phyloP scores from a whole-genome alignment of 2,888 invertebrate genomes.

The Pheosia gnoma region DNA sequence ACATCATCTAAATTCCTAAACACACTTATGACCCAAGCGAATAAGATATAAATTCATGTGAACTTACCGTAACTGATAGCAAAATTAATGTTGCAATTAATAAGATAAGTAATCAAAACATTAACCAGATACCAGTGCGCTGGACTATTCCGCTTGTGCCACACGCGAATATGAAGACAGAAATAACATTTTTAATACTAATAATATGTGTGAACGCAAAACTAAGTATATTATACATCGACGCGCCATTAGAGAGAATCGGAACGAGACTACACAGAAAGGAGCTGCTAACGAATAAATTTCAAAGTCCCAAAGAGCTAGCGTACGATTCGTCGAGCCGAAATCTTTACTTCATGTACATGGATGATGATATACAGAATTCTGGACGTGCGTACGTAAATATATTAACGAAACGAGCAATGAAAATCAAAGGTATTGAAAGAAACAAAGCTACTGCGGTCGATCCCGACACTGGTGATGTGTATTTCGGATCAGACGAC shows the following conservation, averaged over 20 bases:
- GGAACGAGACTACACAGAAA: constrained; percentile 68
- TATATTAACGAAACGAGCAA: constrained; percentile 60
- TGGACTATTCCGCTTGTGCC: constrained; percentile 39
- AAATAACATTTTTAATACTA: constrained; percentile 36
- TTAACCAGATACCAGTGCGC: constrained; percentile 49
- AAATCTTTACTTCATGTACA: constrained; percentile 75
- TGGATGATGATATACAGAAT: constrained; percentile 69
- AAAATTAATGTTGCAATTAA: constrained; percentile 45
- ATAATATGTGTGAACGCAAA: constrained; percentile 54
- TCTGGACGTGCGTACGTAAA: constrained; percentile 71
- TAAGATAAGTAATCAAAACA: constrained; percentile 61
- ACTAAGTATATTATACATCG: constrained; percentile 43
- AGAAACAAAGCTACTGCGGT: constrained; percentile 73
- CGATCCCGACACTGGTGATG: constrained; percentile 64
- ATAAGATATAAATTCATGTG: constrained; percentile 43
- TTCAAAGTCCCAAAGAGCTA: constrained; percentile 62
- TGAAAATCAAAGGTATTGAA: constrained; percentile 63
- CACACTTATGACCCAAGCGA: constrained; percentile 22
- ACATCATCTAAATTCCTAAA: constrained; percentile 10
- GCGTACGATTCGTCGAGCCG: constrained; percentile 71
- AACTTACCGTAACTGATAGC: constrained; percentile 19
- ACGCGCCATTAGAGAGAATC: constrained; percentile 62
- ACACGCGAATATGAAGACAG: constrained; percentile 48
- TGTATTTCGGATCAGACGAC: constrained; percentile 74
- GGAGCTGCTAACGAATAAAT: constrained; percentile 62